These are phyloP conservation scores for Myoxocephalus aenaeus DNA, from an alignment of 2,797 vertebrate species.

Conservation along the genomic window DNA sequence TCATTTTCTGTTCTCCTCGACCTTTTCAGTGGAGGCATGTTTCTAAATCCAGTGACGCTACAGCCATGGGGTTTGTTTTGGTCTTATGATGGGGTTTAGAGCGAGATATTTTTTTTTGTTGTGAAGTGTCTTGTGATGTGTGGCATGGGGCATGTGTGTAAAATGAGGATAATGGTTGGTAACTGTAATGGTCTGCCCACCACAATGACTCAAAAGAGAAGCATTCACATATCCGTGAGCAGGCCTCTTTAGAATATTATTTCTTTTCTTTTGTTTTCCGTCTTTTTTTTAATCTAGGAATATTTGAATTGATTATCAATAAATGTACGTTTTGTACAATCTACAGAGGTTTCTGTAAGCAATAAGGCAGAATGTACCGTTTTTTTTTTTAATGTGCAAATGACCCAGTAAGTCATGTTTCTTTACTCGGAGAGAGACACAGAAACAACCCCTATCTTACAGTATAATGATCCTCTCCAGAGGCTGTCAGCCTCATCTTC, in stretches of 20 bases:
- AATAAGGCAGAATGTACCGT: conserved; percentile 4
- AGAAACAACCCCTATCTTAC: conserved; percentile 52
- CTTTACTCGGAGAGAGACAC: conserved; percentile 36
- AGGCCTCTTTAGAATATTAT: background rate
- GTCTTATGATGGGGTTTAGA: conserved; percentile 25
- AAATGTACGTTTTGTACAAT: conserved; percentile 9
- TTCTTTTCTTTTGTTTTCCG: background rate
- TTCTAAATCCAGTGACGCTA: conserved; percentile 30
- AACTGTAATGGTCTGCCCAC: conserved; percentile 38
- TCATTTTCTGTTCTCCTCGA: conserved; percentile 7
- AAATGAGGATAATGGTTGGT: conserved; percentile 52
- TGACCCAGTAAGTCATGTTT: conserved; percentile 46
- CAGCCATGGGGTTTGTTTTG: conserved; percentile 38
- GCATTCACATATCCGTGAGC: conserved; percentile 15
- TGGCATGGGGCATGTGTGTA: conserved; percentile 33
- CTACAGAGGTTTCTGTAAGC: conserved; percentile 7
- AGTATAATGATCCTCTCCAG: conserved; percentile 68
- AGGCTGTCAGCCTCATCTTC: conserved; percentile 77
- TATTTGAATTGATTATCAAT: conserved; percentile 1
- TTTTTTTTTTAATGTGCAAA: conserved; percentile 18
- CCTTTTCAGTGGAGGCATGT: conserved; percentile 32
- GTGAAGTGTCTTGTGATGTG: conserved; percentile 32
- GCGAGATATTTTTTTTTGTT: conserved; percentile 3
- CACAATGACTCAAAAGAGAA: conserved; percentile 40
- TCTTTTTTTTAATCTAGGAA: background rate